phyloP scores from a whole-genome alignment of 2,888 invertebrate species.

The Agriopis marginaria region DNA sequence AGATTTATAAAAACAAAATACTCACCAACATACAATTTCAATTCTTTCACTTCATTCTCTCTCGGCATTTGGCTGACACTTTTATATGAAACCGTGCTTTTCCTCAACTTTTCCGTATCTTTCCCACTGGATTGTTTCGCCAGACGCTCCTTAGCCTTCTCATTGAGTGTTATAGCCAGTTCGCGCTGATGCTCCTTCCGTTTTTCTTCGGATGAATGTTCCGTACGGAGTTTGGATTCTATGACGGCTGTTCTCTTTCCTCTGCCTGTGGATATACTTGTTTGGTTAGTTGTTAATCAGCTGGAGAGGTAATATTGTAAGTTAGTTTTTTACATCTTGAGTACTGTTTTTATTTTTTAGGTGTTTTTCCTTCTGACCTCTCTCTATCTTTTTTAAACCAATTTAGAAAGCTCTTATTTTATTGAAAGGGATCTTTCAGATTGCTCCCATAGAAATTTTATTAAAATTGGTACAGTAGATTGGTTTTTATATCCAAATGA shows the following conservation, averaged over 20 bases:
- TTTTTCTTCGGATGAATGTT: constrained; percentile 98
- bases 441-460: no score
- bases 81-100: constrained; percentile 98
- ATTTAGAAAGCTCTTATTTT: no score
- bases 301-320: neutral
- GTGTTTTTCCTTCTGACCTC: no score
- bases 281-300: constrained; percentile 4
- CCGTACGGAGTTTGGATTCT: constrained; percentile 96
- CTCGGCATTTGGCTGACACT: constrained; percentile 96
- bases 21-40: constrained; percentile 97
- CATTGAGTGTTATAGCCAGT: constrained; percentile 95
- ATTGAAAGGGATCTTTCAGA: no score
- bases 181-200: constrained; percentile 98
- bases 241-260: constrained; percentile 96
- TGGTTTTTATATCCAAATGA: no score
- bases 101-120: constrained; percentile 95
- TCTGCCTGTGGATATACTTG: constrained; percentile 73
- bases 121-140: constrained; percentile 95
- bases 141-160: constrained; percentile 96
- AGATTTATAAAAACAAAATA: constrained; percentile 38
- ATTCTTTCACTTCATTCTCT: constrained; percentile 96
- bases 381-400: no score
- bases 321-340: constrained; percentile 14
- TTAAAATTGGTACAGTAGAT: no score
- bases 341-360: neutral